These are phyloP conservation scores for Microtus pennsylvanicus DNA, from an alignment of 2,113 vertebrate species.

Conservation along the genomic window DNA sequence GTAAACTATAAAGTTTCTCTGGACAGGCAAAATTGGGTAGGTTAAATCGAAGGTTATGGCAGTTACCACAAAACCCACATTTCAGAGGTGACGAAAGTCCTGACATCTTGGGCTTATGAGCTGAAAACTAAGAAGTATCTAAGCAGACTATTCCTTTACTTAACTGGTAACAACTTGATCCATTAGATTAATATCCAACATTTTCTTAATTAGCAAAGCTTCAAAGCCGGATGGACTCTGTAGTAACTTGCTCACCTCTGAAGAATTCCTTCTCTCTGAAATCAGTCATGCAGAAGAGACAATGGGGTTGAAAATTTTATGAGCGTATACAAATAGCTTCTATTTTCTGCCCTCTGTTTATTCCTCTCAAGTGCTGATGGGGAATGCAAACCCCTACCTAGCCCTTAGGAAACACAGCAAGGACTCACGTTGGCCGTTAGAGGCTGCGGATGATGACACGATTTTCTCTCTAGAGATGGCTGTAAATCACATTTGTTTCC, in stretches of 20 bases:
- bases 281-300: background rate
- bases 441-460: constrained; percentile 16
- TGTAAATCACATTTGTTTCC: constrained; percentile 61
- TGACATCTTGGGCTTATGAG: background rate
- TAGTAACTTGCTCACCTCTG: background rate
- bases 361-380: background rate
- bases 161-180: background rate
- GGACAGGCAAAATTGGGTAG: background rate
- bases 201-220: background rate
- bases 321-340: background rate
- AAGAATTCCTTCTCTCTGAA: background rate
- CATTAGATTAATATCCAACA: background rate
- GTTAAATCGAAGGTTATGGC: background rate
- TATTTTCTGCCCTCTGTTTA: background rate
- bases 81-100: background rate
- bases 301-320: constrained; percentile 14
- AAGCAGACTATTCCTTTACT: background rate
- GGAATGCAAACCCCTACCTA: background rate
- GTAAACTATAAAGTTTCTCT: background rate
- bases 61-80: background rate
- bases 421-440: background rate
- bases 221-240: background rate
- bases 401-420: constrained; percentile 34
- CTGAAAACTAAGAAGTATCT: background rate
- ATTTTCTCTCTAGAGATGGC: constrained; percentile 44